These are phyloP conservation scores for Oxyteleia sp. DNA, from an alignment of 2,888 invertebrate species.

Conservation along the genomic window DNA sequence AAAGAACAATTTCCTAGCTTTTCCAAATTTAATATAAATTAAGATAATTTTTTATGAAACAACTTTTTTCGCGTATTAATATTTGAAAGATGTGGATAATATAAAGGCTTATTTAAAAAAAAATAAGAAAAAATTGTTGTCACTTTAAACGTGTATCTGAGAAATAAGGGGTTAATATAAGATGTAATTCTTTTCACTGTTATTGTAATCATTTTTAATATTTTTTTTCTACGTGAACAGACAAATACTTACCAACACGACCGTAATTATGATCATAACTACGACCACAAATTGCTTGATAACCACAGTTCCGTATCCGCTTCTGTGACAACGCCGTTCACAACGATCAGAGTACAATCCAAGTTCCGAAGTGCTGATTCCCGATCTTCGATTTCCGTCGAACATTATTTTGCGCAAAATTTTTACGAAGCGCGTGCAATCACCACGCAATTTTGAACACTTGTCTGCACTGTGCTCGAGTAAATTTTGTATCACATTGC, in stretches of 20 bases:
- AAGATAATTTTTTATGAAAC: too few species aligned
- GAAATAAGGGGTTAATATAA: too few species aligned
- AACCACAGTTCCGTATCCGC: constrained; percentile 80
- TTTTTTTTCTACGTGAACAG: too few species aligned
- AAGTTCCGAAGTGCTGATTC: constrained; percentile 86
- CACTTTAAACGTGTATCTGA: too few species aligned
- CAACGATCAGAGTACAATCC: constrained; percentile 86
- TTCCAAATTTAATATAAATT: too few species aligned
- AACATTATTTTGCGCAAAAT: constrained; percentile 59
- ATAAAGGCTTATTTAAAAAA: too few species aligned
- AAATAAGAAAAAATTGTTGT: too few species aligned
- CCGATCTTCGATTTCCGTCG: constrained; percentile 80
- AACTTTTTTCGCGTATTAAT: too few species aligned
- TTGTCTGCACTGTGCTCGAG: background rate
- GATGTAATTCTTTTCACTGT: too few species aligned
- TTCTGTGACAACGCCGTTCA: constrained; percentile 82
- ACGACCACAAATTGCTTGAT: constrained; percentile 84
- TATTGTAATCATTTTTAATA: too few species aligned
- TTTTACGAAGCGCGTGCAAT: background rate
- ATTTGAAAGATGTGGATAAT: too few species aligned
- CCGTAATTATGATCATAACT: constrained; percentile 85
- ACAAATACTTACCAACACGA: constrained; percentile 83
- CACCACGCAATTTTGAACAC: constrained; percentile 28
- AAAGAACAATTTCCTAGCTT: too few species aligned
- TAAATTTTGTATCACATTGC: constrained; percentile 22